These are phyloP conservation scores for Calcarius lapponicus DNA, from an alignment of 2,797 vertebrate species.

Conservation along the genomic window DNA sequence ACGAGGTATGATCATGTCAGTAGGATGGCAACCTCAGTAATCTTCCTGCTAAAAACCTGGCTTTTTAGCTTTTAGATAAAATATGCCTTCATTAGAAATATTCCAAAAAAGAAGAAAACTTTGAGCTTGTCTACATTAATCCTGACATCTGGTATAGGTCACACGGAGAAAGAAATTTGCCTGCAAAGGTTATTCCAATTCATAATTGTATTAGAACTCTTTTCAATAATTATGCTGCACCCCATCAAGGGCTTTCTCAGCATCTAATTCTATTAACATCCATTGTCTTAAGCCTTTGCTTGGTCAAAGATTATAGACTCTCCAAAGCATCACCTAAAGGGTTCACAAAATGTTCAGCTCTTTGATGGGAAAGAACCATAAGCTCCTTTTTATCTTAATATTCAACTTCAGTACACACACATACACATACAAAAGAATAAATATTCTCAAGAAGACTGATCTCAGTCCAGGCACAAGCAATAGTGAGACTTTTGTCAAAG, in stretches of 20 bases:
- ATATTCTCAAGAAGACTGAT: neutral
- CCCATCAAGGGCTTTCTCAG: neutral
- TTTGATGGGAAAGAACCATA: conserved; percentile 6
- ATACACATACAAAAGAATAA: neutral
- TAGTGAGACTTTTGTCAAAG: neutral
- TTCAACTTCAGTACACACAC: neutral
- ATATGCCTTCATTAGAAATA: neutral
- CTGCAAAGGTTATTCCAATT: neutral
- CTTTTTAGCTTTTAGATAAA: neutral
- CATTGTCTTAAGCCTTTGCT: neutral
- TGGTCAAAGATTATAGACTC: neutral
- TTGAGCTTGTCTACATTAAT: neutral
- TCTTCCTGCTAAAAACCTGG: neutral
- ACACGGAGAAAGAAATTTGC: neutral
- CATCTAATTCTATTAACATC: neutral
- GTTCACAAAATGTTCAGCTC: neutral
- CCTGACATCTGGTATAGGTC: neutral
- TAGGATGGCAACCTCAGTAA: neutral
- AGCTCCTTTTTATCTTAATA: conserved; percentile 1
- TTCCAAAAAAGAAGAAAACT: conserved; percentile 3
- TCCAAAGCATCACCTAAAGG: neutral
- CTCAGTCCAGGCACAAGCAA: neutral
- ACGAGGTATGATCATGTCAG: neutral
- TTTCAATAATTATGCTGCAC: neutral
- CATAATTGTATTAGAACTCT: neutral